Base-by-base conservation (phyloP, 2,888 invertebrate genomes). In the Falcaria lacertinaria region DNA sequence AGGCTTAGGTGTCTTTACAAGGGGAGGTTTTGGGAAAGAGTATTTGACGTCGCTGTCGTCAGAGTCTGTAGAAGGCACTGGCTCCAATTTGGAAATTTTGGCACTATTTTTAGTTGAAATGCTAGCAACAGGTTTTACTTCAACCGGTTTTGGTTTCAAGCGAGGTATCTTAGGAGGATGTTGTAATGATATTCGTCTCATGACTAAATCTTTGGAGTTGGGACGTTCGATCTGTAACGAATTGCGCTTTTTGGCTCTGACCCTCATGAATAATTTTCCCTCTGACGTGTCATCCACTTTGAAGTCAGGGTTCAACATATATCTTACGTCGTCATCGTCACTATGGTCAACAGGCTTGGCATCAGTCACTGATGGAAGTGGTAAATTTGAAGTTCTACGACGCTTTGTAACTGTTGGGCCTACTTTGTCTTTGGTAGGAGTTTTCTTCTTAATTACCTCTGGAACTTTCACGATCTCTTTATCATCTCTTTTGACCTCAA, bases 11-110 rank as follows among this genome's bases (percentile, higher is more conserved):
- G 45, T 34, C 48, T 67, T 61, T 19, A 58, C 61, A 15, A 54
- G 35, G 34, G 57, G 52, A 19, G 61, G 57, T 54, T 69, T 69
- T 5, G 89, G 89, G 57, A 89, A 89, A 15, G 89, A 85, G 60
- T 89, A 89, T 69, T 88, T 88, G 1, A 84, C 66, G 35, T 88
- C 88, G 45, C 83, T 86, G 41, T 89, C 89, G 33, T 89, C 89
- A 0, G 88, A 87, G 59, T 87, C 87, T 14, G 78, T 79, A 2
- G 73, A 72, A 49, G 64, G 60, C 50, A 60, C 57, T 46, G 69
- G 48, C 45, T 80, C 75, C 33, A 57, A 14, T 51, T 74, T 63
- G 34, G 58, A 42, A 32, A 57, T 39, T 59, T 75, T 75, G 22
- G 55, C 39, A 35, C 57, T 40, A 25, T 52, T 63, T 63, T 76